Conservation (phyloP, 37 sponge, comb jelly and placozoan genomes). For the Chondrosia reniformis region DNA sequence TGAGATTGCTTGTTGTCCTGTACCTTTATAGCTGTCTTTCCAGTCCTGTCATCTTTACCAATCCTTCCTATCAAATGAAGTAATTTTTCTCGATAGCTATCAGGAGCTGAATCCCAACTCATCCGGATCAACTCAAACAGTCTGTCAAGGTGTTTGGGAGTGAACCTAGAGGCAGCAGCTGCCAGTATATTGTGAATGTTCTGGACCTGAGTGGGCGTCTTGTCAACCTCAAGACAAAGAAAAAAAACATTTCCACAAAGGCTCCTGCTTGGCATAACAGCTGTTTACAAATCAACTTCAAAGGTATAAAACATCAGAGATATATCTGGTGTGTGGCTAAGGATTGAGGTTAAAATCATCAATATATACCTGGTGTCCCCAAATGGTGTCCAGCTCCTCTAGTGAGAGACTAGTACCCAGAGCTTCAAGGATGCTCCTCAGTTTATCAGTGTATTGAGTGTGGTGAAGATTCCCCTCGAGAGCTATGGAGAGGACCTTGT, state of each 20-base stretch:
- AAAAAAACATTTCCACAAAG: no score
- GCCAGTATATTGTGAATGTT: constrained; percentile 82
- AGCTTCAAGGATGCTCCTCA: constrained; percentile 88
- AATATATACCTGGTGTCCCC: constrained; percentile 77
- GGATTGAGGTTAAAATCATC: no score
- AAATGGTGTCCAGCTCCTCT: constrained; percentile 76
- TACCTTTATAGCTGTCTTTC: constrained; percentile 81
- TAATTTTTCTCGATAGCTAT: constrained; percentile 70
- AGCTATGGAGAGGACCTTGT: constrained; percentile 87
- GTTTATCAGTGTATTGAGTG: constrained; percentile 88
- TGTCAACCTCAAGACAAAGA: constrained; percentile 35
- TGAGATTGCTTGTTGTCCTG: neutral
- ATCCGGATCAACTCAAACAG: constrained; percentile 76
- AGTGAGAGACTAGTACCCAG: constrained; percentile 72
- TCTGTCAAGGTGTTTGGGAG: constrained; percentile 69
- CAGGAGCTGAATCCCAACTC: constrained; percentile 82
- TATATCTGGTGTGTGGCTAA: no score
- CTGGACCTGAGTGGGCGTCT: constrained; percentile 73
- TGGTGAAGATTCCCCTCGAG: constrained; percentile 94
- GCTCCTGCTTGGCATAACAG: no score
- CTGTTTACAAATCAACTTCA: no score
- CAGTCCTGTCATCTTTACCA: constrained; percentile 75
- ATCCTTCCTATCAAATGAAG: constrained; percentile 78
- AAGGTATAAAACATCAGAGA: no score
- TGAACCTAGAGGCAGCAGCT: constrained; percentile 70